Evolutionary conservation across 2,113 vertebrate species (phyloP).

Genomic region (Pavo muticus): DNA sequence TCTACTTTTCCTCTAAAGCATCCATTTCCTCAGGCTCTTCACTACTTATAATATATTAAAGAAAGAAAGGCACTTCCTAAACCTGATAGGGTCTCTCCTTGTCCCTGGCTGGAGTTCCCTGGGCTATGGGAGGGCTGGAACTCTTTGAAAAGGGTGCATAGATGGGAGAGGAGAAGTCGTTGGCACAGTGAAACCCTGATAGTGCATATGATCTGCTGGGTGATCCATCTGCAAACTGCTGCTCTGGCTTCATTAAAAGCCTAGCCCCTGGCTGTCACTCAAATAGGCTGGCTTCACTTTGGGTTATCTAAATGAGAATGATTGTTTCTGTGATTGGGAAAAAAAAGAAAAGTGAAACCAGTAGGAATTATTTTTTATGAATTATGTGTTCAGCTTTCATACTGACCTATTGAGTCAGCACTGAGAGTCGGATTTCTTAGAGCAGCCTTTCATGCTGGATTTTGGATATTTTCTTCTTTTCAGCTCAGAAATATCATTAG

Average conservation of each 20-base stretch:
- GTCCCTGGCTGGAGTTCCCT: background rate
- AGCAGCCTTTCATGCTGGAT: constrained; percentile 48
- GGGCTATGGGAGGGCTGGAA: background rate
- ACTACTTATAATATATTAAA: background rate
- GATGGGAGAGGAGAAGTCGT: constrained; percentile 41
- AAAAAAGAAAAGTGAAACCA: background rate
- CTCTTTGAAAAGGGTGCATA: background rate
- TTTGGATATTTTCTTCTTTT: constrained; percentile 41
- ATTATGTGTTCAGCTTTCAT: constrained; percentile 33
- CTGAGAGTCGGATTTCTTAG: constrained; percentile 3
- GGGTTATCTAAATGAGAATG: constrained; percentile 39
- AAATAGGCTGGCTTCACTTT: background rate
- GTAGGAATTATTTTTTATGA: constrained; percentile 32
- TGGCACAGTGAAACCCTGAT: constrained; percentile 8
- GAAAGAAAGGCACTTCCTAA: background rate
- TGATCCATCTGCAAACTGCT: constrained; percentile 23
- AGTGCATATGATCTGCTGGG: background rate
- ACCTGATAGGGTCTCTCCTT: background rate
- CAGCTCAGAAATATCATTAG: background rate
- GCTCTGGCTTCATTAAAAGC: constrained; percentile 50
- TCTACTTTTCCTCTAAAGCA: background rate
- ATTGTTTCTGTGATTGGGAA: background rate
- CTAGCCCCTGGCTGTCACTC: background rate
- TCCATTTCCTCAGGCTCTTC: background rate
- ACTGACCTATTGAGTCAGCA: constrained; percentile 25